Evolutionary conservation across 1,140 invertebrate genomes (phyloP).

Genomic region (Drosophila carrolli): DNA sequence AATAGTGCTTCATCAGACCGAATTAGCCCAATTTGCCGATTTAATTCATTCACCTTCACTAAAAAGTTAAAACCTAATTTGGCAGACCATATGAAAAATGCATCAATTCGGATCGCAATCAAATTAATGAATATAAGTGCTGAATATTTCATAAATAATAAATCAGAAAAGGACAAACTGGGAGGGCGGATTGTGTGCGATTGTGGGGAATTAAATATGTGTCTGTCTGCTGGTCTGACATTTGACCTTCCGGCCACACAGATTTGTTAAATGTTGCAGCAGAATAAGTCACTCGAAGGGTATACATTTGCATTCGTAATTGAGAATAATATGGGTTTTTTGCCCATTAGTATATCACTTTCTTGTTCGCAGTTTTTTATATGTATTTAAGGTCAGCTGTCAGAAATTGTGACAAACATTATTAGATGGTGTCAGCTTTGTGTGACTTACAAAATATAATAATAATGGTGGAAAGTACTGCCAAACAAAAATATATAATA

Average conservation of each 20-base stretch:
- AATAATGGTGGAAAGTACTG: too few species aligned
- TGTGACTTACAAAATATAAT: too few species aligned
- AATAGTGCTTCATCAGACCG: conserved; percentile 26
- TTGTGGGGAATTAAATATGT: conserved; percentile 47
- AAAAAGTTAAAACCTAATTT: conserved; percentile 33
- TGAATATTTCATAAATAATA: conserved; percentile 47
- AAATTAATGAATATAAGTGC: conserved; percentile 50
- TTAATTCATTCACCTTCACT: conserved; percentile 22
- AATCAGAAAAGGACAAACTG: not conserved
- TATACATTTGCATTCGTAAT: conserved; percentile 1
- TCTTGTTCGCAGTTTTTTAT: not conserved
- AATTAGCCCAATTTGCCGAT: conserved; percentile 42
- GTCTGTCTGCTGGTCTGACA: conserved; percentile 18
- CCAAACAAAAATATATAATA: too few species aligned
- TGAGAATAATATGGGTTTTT: not conserved
- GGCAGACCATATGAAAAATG: conserved; percentile 31
- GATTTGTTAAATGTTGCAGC: conserved; percentile 61
- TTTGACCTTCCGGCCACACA: conserved; percentile 28
- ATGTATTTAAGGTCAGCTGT: too few species aligned
- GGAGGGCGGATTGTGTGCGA: conserved; percentile 30
- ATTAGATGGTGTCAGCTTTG: too few species aligned
- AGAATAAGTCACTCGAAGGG: conserved; percentile 8
- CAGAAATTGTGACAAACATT: too few species aligned
- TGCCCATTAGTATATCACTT: not conserved
- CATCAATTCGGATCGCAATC: conserved; percentile 39